These are phyloP conservation scores for Lithobates sylvaticus DNA, from an alignment of 2,797 vertebrate species.

Conservation along the genomic window DNA sequence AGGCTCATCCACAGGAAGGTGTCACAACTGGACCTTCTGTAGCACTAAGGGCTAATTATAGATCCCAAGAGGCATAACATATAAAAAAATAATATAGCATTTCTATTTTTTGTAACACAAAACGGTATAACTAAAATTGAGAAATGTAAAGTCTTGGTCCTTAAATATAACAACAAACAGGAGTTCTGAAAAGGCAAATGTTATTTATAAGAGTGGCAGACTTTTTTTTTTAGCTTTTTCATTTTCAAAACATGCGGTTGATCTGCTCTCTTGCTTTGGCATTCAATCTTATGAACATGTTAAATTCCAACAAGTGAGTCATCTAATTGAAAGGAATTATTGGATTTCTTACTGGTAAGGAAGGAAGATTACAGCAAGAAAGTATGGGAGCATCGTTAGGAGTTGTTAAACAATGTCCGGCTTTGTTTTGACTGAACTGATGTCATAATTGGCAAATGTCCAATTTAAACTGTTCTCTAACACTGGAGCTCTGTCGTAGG, in stretches of 20 bases:
- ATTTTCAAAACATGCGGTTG: slow-evolving; percentile 36
- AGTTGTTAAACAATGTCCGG: slow-evolving; percentile 75
- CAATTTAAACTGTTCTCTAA: slow-evolving; percentile 74
- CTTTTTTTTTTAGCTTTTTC: slow-evolving; percentile 2
- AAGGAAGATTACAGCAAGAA: slow-evolving; percentile 62
- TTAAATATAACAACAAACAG: neutral
- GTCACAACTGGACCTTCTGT: no score
- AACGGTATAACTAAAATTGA: neutral
- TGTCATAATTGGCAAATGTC: slow-evolving; percentile 79
- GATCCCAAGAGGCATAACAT: no score
- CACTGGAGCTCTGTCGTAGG: slow-evolving; percentile 74
- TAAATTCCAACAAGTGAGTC: slow-evolving; percentile 57
- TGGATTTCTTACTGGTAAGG: slow-evolving; percentile 72
- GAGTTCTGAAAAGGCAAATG: neutral
- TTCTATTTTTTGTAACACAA: no score
- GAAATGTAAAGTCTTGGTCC: neutral
- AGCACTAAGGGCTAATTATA: no score
- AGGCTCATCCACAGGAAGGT: no score
- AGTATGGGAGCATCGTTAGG: slow-evolving; percentile 70
- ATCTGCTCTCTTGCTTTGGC: slow-evolving; percentile 36
- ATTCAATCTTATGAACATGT: slow-evolving; percentile 40
- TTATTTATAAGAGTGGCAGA: slow-evolving; percentile 19
- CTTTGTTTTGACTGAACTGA: slow-evolving; percentile 75
- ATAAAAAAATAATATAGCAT: no score
- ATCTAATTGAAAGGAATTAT: slow-evolving; percentile 75